phyloP scores from a whole-genome alignment of 2,888 invertebrate genomes.

The Morpho achilles region DNA sequence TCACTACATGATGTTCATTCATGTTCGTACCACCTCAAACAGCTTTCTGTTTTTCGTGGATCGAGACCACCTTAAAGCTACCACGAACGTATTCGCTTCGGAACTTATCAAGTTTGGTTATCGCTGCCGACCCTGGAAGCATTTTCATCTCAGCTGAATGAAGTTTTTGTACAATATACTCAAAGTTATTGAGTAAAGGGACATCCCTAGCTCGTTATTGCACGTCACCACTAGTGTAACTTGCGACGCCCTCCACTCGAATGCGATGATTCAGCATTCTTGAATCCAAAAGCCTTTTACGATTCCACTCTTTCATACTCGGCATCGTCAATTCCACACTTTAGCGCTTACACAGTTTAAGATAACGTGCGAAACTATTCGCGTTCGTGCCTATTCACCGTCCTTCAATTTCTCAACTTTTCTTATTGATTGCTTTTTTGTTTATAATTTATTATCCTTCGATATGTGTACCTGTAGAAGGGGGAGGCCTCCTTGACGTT shows the following conservation, averaged over 20 bases:
- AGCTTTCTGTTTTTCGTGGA: too few relatives aligned
- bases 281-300: conserved; percentile 71
- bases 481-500: too few relatives aligned
- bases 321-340: conserved; percentile 53
- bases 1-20: too few relatives aligned
- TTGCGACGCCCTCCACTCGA: conserved; percentile 50
- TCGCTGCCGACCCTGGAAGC: too few relatives aligned
- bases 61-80: too few relatives aligned
- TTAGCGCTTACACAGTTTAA: conserved; percentile 54
- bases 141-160: too few relatives aligned
- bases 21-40: too few relatives aligned
- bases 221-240: conserved; percentile 63
- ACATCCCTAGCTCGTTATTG: conserved; percentile 59
- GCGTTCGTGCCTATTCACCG: conserved; percentile 24
- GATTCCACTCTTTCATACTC: conserved; percentile 66
- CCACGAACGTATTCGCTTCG: too few relatives aligned
- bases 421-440: background rate
- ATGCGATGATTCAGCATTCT: conserved; percentile 73
- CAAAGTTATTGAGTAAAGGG: background rate
- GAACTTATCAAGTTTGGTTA: too few relatives aligned
- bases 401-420: conserved; percentile 8
- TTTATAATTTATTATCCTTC: too few relatives aligned
- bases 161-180: too few relatives aligned
- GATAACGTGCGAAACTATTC: conserved; percentile 37
- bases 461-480: too few relatives aligned